Evolutionary conservation across 2,113 vertebrate species (phyloP).

Genomic region (Parus major): DNA sequence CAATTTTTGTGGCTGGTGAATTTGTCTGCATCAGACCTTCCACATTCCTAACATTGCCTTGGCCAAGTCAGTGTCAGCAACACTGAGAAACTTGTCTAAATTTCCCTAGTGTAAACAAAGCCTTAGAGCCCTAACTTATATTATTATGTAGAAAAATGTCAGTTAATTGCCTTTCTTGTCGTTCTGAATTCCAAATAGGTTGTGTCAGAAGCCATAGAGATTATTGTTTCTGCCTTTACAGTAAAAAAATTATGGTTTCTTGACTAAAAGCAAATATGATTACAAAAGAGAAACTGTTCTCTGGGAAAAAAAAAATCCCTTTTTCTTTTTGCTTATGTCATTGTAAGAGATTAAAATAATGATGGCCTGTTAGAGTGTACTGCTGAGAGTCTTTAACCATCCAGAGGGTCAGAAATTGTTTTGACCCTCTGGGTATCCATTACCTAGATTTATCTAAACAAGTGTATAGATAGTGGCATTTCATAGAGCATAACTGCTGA

Average conservation of each 20-base stretch:
- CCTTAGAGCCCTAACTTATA: slow-evolving; percentile 36
- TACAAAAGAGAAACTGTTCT: neutral
- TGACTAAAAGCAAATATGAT: neutral
- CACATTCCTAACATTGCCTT: neutral
- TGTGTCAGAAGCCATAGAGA: neutral
- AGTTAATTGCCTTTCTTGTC: slow-evolving; percentile 44
- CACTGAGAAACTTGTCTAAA: slow-evolving; percentile 8
- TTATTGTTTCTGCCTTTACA: neutral
- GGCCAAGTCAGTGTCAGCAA: neutral
- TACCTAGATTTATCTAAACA: neutral
- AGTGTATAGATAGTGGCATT: neutral
- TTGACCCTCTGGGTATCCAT: neutral
- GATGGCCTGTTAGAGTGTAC: neutral
- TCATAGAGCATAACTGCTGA: neutral
- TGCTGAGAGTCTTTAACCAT: neutral
- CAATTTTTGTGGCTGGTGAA: neutral
- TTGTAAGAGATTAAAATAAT: neutral
- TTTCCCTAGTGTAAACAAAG: slow-evolving; percentile 57
- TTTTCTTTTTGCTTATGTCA: neutral
- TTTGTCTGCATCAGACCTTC: neutral
- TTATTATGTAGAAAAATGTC: slow-evolving; percentile 60
- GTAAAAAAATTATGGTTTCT: neutral
- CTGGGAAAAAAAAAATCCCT: neutral
- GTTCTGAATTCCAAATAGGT: slow-evolving; percentile 37
- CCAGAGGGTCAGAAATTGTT: neutral